A percentile compares a stretch with the other conserved stretches of the same genome.
Evolutionary conservation across 2,797 vertebrate genomes (phyloP).

Genomic region (Brotogeris chrysoptera): DNA sequence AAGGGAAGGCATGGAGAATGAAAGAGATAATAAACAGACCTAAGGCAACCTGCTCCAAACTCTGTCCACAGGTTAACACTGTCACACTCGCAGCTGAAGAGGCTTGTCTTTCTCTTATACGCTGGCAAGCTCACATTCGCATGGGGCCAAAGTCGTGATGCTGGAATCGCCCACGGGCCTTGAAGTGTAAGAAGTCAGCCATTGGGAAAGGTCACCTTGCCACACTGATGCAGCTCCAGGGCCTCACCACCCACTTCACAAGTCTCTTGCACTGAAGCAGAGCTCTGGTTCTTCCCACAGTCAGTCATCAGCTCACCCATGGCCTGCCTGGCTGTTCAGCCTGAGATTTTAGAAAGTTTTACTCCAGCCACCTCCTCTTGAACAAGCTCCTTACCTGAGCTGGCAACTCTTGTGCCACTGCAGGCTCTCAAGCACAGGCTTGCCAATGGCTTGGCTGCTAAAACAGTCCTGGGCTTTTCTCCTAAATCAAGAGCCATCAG

Average conservation of each 20-base stretch:
- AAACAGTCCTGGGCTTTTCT: not conserved
- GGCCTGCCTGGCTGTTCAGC: not conserved
- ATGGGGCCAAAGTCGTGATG: not conserved
- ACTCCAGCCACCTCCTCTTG: not conserved
- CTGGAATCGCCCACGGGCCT: fast-evolving
- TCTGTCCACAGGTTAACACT: not conserved
- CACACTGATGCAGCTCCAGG: not conserved
- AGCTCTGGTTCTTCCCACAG: not conserved
- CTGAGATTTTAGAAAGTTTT: not conserved
- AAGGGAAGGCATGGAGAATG: not conserved
- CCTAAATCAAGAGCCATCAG: not conserved
- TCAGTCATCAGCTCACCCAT: not conserved
- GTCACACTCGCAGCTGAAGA: not conserved
- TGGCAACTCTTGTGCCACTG: not conserved
- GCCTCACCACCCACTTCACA: not conserved
- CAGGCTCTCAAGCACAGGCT: not conserved
- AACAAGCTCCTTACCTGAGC: not conserved
- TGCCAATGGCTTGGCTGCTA: not conserved
- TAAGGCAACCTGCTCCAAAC: not conserved
- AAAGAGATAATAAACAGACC: not conserved
- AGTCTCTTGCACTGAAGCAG: not conserved
- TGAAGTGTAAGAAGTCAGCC: not conserved
- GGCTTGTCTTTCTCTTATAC: not conserved
- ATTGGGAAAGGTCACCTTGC: not conserved
- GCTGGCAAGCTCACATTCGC: not conserved